phyloP scores from a whole-genome alignment of 2,888 invertebrate genomes.

The Eupithecia exiguata region DNA sequence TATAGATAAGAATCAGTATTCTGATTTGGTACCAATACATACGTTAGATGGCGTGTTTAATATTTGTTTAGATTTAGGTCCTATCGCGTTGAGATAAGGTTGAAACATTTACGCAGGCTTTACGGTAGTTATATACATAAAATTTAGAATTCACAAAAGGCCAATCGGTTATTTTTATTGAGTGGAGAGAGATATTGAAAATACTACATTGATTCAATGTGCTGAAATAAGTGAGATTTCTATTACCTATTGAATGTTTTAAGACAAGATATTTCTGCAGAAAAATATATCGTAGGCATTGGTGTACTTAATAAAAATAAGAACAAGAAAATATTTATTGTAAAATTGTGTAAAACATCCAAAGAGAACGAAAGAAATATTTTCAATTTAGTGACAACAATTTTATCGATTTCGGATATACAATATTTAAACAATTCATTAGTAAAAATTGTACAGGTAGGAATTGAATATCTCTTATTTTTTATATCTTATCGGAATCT shows the following conservation, averaged over 20 bases:
- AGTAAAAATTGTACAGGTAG: too few relatives aligned
- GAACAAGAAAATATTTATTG: too few relatives aligned
- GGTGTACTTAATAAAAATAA: too few relatives aligned
- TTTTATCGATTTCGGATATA: too few relatives aligned
- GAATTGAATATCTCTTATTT: too few relatives aligned
- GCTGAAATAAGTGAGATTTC: background rate
- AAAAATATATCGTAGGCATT: too few relatives aligned
- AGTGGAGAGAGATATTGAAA: background rate
- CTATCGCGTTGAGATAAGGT: slow-evolving; percentile 7
- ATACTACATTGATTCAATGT: background rate
- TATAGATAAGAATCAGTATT: slow-evolving; percentile 52
- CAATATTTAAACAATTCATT: too few relatives aligned
- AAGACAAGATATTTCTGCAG: background rate
- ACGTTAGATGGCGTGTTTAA: background rate
- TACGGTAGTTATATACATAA: background rate
- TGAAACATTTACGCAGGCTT: background rate
- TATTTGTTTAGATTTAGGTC: slow-evolving; percentile 3
- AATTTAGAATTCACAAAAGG: background rate
- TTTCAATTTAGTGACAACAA: too few relatives aligned
- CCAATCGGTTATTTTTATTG: background rate
- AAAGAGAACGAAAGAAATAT: too few relatives aligned
- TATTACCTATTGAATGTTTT: background rate
- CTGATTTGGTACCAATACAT: slow-evolving; percentile 38
- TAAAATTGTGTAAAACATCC: too few relatives aligned
- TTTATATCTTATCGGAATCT: too few relatives aligned